phyloP scores from a whole-genome alignment of 2,113 vertebrate species.

The Scomber colias region DNA sequence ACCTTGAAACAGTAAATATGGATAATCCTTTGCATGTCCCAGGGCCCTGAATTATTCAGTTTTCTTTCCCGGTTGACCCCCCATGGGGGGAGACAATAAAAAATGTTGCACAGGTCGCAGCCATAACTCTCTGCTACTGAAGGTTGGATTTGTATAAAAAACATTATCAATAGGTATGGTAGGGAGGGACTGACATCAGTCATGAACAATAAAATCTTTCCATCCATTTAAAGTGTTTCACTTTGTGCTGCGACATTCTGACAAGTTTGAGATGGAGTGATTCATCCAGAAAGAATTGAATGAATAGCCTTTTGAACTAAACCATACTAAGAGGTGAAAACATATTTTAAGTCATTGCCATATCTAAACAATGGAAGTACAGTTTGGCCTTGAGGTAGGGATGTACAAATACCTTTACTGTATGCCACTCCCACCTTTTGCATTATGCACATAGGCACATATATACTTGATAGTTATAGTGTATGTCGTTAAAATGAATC shows the following conservation, averaged over 20 bases:
- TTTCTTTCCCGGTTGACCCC: constrained; percentile 2
- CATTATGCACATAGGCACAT: background rate
- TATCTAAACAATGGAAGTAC: background rate
- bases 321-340: background rate
- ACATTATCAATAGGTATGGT: constrained; percentile 10
- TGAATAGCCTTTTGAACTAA: background rate
- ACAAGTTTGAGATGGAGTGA: background rate
- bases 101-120: background rate
- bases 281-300: background rate
- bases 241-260: background rate
- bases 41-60: constrained; percentile 39
- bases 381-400: background rate
- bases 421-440: background rate
- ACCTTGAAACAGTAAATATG: constrained; percentile 23
- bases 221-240: background rate
- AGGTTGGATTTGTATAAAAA: constrained; percentile 35
- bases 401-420: background rate
- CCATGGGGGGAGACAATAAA: constrained; percentile 26
- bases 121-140: constrained; percentile 23
- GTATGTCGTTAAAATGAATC: background rate
- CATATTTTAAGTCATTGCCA: background rate
- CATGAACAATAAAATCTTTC: constrained; percentile 1
- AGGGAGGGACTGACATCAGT: background rate
- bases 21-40: constrained; percentile 32
- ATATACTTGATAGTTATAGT: no score